These are phyloP conservation scores for Oscheius sp. DNA, from an alignment of 2,888 invertebrate species.

Conservation along the genomic window DNA sequence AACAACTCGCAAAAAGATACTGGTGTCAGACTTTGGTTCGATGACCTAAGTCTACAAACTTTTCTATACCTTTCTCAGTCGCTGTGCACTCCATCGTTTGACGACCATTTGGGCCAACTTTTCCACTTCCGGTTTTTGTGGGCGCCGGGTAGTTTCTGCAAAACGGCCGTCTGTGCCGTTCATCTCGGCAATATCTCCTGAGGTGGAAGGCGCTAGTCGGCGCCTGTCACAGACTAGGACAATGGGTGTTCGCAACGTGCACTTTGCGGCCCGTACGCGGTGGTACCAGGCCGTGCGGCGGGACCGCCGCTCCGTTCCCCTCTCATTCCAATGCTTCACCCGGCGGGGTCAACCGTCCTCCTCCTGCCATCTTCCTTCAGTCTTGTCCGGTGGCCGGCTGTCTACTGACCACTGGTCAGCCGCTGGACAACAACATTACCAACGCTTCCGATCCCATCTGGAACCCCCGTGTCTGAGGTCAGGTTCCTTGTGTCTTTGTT, in stretches of 20 bases:
- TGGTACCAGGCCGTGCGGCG: conserved; percentile 36
- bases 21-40: too few relatives aligned
- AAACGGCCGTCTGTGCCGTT: conserved; percentile 21
- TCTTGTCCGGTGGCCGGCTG: background rate
- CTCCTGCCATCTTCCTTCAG: conserved; percentile 4
- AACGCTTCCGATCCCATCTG: background rate
- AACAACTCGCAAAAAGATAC: too few relatives aligned
- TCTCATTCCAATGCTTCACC: conserved; percentile 31
- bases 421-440: background rate
- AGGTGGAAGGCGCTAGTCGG: conserved; percentile 35
- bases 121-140: too few relatives aligned
- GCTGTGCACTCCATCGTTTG: too few relatives aligned
- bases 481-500: conserved; percentile 12
- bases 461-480: background rate
- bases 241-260: conserved; percentile 38
- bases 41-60: too few relatives aligned
- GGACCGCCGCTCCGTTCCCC: conserved; percentile 34
- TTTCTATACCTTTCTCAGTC: too few relatives aligned
- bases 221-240: conserved; percentile 36
- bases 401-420: background rate
- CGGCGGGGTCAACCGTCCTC: conserved; percentile 12
- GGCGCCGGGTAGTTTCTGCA: background rate
- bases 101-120: too few relatives aligned
- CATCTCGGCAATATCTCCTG: conserved; percentile 33
- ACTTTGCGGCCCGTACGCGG: conserved; percentile 39